phyloP scores from a whole-genome alignment of 2,113 vertebrate genomes.

The Cygnus atratus region DNA sequence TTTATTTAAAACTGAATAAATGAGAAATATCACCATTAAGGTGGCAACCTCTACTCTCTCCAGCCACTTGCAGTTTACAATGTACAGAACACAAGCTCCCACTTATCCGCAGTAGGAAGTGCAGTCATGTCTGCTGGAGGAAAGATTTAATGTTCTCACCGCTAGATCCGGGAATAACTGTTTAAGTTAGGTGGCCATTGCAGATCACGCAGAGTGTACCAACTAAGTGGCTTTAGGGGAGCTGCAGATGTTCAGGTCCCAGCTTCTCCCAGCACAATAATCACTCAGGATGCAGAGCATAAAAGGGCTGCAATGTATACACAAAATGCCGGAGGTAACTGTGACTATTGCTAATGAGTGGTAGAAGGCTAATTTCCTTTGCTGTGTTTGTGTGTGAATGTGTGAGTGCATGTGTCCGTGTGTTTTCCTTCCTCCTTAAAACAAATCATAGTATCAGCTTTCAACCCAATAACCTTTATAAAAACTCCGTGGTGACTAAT shows the following conservation, averaged over 20 bases:
- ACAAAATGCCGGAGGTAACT: slow-evolving; percentile 38
- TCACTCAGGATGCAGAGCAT: neutral
- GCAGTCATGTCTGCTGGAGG: neutral
- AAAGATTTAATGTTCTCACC: neutral
- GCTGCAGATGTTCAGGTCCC: neutral
- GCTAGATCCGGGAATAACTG: neutral
- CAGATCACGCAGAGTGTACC: neutral
- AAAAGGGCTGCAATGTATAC: neutral
- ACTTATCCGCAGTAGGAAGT: neutral
- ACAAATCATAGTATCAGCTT: slow-evolving; percentile 70
- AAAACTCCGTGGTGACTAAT: slow-evolving; percentile 79
- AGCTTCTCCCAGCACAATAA: neutral
- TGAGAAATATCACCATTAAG: neutral
- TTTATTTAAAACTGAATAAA: neutral
- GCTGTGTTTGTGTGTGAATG: neutral
- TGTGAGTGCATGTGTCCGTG: neutral
- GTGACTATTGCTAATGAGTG: slow-evolving; percentile 57
- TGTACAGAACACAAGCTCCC: neutral
- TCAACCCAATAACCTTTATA: slow-evolving; percentile 73
- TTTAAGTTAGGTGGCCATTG: neutral
- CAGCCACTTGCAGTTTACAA: neutral
- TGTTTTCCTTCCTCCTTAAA: slow-evolving; percentile 50
- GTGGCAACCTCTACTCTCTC: neutral
- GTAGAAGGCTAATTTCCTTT: slow-evolving; percentile 65
- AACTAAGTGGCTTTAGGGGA: neutral